Evolutionary conservation across 2,888 invertebrate genomes (phyloP).

Genomic region (Anagyrus pseudococci): DNA sequence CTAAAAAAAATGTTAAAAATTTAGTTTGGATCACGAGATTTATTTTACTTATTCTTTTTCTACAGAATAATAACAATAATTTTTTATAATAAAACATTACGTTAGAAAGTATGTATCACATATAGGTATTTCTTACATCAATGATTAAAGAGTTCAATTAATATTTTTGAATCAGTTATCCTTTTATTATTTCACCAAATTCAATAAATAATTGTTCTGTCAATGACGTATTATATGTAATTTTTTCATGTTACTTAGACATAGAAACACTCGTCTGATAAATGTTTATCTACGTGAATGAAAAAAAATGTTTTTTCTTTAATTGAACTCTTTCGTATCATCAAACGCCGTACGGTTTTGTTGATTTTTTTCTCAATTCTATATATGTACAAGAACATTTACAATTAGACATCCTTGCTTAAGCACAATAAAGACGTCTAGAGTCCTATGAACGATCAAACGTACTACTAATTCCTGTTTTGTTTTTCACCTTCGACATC

Average conservation of each 20-base stretch:
- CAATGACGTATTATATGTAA: slow-evolving; percentile 9
- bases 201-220: too few species aligned
- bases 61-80: slow-evolving; percentile 45
- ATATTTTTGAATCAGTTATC: slow-evolving; percentile 31
- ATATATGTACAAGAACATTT: slow-evolving; percentile 48
- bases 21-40: slow-evolving; percentile 29
- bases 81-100: slow-evolving; percentile 49
- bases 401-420: slow-evolving; percentile 46
- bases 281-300: too few species aligned
- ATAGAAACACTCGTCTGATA: too few species aligned
- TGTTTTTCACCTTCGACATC: slow-evolving; percentile 9
- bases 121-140: slow-evolving; percentile 51
- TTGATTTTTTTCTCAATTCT: slow-evolving; percentile 34
- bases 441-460: slow-evolving; percentile 45
- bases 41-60: too few species aligned
- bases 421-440: slow-evolving; percentile 52
- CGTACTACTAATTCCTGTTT: slow-evolving; percentile 42
- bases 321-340: slow-evolving; percentile 51
- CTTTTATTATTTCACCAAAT: too few species aligned
- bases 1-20: slow-evolving; percentile 1
- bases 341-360: slow-evolving; percentile 42
- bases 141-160: slow-evolving; percentile 52
- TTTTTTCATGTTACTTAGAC: neutral
- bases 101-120: slow-evolving; percentile 56
- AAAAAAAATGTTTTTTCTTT: slow-evolving; percentile 25